phyloP scores from a whole-genome alignment of 2,888 invertebrate genomes.

The Ochropacha duplaris region DNA sequence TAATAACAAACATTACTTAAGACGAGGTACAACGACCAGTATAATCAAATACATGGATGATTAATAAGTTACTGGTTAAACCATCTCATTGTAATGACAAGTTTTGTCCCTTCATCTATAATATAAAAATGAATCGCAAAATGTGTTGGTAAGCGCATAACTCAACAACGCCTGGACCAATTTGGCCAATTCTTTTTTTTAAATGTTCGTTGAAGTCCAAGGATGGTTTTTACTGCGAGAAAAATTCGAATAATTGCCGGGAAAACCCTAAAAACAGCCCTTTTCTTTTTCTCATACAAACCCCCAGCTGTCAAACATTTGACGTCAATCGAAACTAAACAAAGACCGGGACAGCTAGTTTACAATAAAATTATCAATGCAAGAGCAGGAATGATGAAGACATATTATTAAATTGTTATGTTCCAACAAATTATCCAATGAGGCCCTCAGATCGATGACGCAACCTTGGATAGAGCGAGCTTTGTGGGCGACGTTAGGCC shows the following conservation, averaged over 20 bases:
- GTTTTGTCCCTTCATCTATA: not conserved
- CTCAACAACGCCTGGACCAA: too few relatives aligned
- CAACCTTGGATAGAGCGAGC: slow-evolving; percentile 46
- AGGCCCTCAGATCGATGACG: slow-evolving; percentile 58
- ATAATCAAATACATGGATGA: not conserved
- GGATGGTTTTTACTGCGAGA: too few relatives aligned
- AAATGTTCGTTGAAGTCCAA: too few relatives aligned
- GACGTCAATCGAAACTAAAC: too few relatives aligned
- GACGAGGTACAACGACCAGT: not conserved
- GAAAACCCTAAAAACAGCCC: too few relatives aligned
- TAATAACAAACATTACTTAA: not conserved
- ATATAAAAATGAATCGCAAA: too few relatives aligned
- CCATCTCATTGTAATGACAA: not conserved
- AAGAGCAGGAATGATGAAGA: not conserved
- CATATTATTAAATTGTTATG: slow-evolving; percentile 4
- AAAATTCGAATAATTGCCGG: too few relatives aligned
- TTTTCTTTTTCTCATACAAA: too few relatives aligned
- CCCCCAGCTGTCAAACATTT: too few relatives aligned
- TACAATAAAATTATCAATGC: not conserved
- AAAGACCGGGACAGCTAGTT: too few relatives aligned
- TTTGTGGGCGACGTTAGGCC: slow-evolving; percentile 47
- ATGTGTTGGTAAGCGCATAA: too few relatives aligned
- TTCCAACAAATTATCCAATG: slow-evolving; percentile 9
- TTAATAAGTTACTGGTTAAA: not conserved
- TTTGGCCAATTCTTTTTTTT: too few relatives aligned